Evolutionary conservation across 2,888 invertebrate genomes (phyloP), one percentile per base, ranked within the genome.

Genomic region (Ptychoptera albimana): DNA sequence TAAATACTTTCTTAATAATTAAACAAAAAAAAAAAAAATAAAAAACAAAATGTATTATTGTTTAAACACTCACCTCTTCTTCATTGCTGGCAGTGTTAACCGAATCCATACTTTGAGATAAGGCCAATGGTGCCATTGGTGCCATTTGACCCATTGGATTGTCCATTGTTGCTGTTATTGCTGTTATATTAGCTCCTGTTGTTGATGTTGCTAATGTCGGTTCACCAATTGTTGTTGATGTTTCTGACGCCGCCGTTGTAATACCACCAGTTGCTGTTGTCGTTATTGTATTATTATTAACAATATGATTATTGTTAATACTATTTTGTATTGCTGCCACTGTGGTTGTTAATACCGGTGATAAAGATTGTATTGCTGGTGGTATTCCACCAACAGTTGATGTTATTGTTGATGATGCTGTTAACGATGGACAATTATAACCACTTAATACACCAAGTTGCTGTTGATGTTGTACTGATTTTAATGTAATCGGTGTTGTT

Each of bases 41-140:
- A n/a, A n/a, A n/a, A n/a, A n/a, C n/a, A n/a, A n/a, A n/a, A n/a
- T n/a, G n/a, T n/a, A n/a, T n/a, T n/a, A n/a, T n/a, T n/a, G n/a
- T n/a, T n/a, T n/a, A n/a, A n/a, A n/a, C 23, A 68, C 82, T 74
- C 60, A 93, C 94, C 92, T 93, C 94, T 77, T 93, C 94, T 74
- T 94, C 93, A 66, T 89, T 85, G 66, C 87, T 85, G 63, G 82
- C 82, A 57, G 91, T 91, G 72, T 92, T 92, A 65, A 93, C 93
- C 59, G 91, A 92, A 73, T 93, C 93, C 91, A 93, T 92, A 73
- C 91, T 92, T 72, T 93, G 92, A 66, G 91, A 91, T 61, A 87
- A 75, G 60, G 88, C 82, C 63, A 81, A 73, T 61, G 77, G 75
- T 54, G 77, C 75, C 53, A 77, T 71, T 54, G 79, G 76, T 64